Evolutionary conservation across 2,113 vertebrate species (phyloP).

Genomic region (Chaetodon auriga): DNA sequence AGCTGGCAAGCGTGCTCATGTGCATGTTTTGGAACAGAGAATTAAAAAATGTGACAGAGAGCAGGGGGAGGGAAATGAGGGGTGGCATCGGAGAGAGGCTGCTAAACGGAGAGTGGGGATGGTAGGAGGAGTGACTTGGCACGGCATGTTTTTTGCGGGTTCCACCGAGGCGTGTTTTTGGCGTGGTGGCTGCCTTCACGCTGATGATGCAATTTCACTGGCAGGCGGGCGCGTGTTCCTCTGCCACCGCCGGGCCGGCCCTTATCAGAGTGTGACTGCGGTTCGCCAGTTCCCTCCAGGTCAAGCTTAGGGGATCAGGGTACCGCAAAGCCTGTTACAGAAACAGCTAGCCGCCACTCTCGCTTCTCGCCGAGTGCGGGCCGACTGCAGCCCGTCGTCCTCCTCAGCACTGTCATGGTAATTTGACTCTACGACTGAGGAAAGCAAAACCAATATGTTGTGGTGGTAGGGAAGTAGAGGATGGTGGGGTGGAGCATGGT

Average conservation of each 20-base stretch:
- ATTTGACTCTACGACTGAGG: slow-evolving; percentile 68
- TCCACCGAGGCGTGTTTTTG: slow-evolving; percentile 66
- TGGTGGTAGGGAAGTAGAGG: slow-evolving; percentile 61
- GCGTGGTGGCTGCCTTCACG: slow-evolving; percentile 58
- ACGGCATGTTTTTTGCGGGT: slow-evolving; percentile 45
- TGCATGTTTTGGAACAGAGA: slow-evolving; percentile 68
- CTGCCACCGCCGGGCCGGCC: slow-evolving; percentile 30
- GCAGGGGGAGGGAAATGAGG: neutral
- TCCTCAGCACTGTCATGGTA: slow-evolving; percentile 58
- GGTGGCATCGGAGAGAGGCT: slow-evolving; percentile 23
- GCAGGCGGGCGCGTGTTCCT: slow-evolving; percentile 36
- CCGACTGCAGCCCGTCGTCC: slow-evolving; percentile 10
- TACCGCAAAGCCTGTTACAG: slow-evolving; percentile 65
- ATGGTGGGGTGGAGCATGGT: slow-evolving; percentile 67
- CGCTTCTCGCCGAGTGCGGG: slow-evolving; percentile 33
- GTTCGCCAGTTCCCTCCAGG: slow-evolving; percentile 47
- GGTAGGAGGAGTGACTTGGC: slow-evolving; percentile 63
- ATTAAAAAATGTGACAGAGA: slow-evolving; percentile 66
- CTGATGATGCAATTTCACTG: slow-evolving; percentile 75
- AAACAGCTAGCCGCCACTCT: slow-evolving; percentile 65
- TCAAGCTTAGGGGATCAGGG: slow-evolving; percentile 58
- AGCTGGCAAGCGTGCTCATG: slow-evolving; percentile 62
- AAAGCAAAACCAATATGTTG: slow-evolving; percentile 59
- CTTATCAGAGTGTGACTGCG: slow-evolving; percentile 59
- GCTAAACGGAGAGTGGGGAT: slow-evolving; percentile 36